Evolutionary conservation across 2,797 vertebrate genomes (phyloP).

Genomic region (Enteromius afrohamiltoni): DNA sequence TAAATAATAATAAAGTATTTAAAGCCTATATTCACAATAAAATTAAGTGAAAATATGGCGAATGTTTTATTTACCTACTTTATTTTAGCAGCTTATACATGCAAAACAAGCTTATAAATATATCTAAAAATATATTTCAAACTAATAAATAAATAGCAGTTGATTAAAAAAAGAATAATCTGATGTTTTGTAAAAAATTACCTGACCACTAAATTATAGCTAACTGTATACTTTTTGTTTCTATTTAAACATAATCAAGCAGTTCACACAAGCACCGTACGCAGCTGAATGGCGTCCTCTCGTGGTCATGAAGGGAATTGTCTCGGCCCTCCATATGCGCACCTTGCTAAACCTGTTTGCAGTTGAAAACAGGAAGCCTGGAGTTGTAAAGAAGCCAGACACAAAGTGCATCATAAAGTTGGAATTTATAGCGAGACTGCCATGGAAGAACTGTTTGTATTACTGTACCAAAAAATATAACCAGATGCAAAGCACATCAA

Average conservation of each 20-base stretch:
- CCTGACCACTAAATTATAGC: not conserved
- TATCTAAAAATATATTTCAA: too few species aligned
- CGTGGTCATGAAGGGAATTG: not conserved
- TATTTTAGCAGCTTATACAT: not conserved
- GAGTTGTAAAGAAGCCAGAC: slow-evolving; percentile 11
- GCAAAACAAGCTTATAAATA: too few species aligned
- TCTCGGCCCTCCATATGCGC: not conserved
- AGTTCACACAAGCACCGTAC: not conserved
- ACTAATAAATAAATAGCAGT: too few species aligned
- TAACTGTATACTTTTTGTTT: not conserved
- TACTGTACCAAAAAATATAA: not conserved
- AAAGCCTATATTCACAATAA: not conserved
- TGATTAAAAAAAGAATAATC: too few species aligned
- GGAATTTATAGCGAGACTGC: slow-evolving; percentile 14
- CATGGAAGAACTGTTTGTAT: not conserved
- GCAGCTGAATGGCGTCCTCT: not conserved
- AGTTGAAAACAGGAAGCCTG: slow-evolving; percentile 5
- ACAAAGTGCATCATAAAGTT: not conserved
- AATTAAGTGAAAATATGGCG: not conserved
- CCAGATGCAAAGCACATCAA: slow-evolving; percentile 22
- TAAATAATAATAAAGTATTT: not conserved
- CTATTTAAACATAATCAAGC: too few species aligned
- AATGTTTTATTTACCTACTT: not conserved
- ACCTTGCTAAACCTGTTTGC: not conserved
- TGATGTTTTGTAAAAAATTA: not conserved